Evolutionary conservation across 2,888 invertebrate species (phyloP), one percentile per base, ranked within the genome.

Genomic region (Lamellibrachia satsuma): DNA sequence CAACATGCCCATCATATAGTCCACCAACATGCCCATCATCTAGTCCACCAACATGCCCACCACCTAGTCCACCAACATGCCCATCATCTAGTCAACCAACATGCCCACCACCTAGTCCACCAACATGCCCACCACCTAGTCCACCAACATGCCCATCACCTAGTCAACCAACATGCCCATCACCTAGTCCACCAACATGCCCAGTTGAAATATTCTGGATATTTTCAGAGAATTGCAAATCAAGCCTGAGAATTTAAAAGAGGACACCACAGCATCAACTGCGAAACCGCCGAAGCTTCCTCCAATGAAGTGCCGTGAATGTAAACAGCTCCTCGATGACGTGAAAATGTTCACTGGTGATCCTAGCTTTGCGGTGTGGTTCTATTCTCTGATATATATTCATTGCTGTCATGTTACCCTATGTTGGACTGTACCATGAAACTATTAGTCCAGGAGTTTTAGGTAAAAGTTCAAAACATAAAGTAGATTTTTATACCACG

Each of bases 271-370:
- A 91, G 91, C 93, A 60, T 27, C 90, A 92, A 52, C 52, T 55
- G 90, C 92, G 90, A 15, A 51, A 52, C 22, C 8, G 52, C 92
- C 57, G 92, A 94, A 93, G 90, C 52, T 91, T 75, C 60, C 94
- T 1, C 95, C 95, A 6, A 93, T 94, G 4, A 96, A 96, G 93
- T 97, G 97, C 95, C 95, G 96, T 52, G 96, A 97, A 91, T 97
- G 97, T 95, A 95, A 96, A 11, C 97, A 97, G 95, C 95, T 96
- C 91, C 95, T 97, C 75, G 96, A 97, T 93, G 97, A 97, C 93
- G 95, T 97, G 22, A 95, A 95, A 75, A 93, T 97, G 90, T 98
- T 98, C 95, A 97, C 97, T 95, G 98, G 98, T n/a, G 98, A 98
- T 96, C 98, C 98, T 91, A 97, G 97, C 95, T 97, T 98, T 96